Conservation (phyloP, 1,140 invertebrate genomes). For the Mycetomoellerius zeteki region DNA sequence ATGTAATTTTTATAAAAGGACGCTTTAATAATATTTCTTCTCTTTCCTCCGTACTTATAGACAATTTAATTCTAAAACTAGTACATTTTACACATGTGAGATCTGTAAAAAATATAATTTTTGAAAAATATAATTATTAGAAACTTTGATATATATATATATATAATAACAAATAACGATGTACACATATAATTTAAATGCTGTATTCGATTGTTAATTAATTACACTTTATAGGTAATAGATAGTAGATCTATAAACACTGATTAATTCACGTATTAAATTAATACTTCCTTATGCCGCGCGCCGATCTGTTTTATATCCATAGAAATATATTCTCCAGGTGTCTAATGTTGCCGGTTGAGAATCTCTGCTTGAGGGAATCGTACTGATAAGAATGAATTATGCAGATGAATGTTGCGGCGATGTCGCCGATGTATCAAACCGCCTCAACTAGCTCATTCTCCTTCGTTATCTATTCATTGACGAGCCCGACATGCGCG, state of each 20-base stretch:
- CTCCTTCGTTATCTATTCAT: slow-evolving; percentile 86
- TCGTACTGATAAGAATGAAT: slow-evolving; percentile 85
- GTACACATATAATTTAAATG: not conserved
- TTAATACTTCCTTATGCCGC: not conserved
- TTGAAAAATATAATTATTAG: not conserved
- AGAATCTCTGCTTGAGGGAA: slow-evolving; percentile 82
- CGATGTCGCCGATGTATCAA: slow-evolving; percentile 85
- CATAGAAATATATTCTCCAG: not conserved
- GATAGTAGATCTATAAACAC: not conserved
- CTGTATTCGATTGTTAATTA: not conserved
- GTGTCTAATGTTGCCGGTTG: slow-evolving; percentile 68
- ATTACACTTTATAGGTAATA: not conserved
- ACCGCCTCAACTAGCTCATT: slow-evolving; percentile 85
- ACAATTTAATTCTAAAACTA: not conserved
- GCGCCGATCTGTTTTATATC: not conserved
- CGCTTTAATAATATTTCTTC: not conserved
- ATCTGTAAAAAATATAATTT: not conserved
- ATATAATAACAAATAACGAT: too few relatives aligned
- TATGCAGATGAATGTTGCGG: slow-evolving; percentile 85
- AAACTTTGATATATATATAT: not conserved
- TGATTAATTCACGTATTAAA: not conserved
- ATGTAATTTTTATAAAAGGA: not conserved
- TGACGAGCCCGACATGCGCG: slow-evolving; percentile 83
- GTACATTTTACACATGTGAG: not conserved
- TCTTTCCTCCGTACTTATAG: not conserved